A percentile compares a stretch with the other conserved stretches of the same genome.
These are phyloP conservation scores for Pachydiplax longipennis DNA, from an alignment of 2,888 invertebrate genomes.

Conservation along the genomic window DNA sequence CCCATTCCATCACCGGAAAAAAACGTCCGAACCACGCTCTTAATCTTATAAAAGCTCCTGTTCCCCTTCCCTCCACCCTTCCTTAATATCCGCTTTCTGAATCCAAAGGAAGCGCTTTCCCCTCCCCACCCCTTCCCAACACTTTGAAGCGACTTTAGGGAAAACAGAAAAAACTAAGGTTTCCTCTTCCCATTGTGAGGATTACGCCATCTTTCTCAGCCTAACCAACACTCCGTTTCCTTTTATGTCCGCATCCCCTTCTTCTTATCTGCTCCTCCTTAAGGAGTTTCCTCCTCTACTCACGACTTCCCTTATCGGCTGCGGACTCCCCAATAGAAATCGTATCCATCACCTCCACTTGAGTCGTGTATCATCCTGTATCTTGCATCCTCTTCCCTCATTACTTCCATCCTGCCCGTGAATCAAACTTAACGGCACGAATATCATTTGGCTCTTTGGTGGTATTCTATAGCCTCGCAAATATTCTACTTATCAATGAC, in stretches of 20 bases:
- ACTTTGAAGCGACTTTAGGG: not conserved
- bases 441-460: too few species aligned
- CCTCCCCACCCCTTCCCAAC: not conserved
- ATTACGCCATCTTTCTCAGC: not conserved
- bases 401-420: too few species aligned
- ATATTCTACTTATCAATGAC: too few species aligned
- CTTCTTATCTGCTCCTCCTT: not conserved
- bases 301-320: not conserved
- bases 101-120: not conserved
- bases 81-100: constrained; percentile 7
- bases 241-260: not conserved
- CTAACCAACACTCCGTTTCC: not conserved
- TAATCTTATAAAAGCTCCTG: constrained; percentile 29
- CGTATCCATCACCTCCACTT: not conserved
- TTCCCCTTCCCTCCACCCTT: not conserved
- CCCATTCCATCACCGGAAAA: not conserved
- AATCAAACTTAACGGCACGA: too few species aligned
- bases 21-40: constrained; percentile 22
- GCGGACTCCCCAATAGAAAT: not conserved
- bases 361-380: not conserved
- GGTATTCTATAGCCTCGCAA: too few species aligned
- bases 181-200: constrained; percentile 14
- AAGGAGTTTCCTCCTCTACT: not conserved
- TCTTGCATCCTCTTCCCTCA: not conserved
- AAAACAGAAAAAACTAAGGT: constrained; percentile 1